phyloP scores from a whole-genome alignment of 2,888 invertebrate genomes.

The Leptinotarsa juncta region DNA sequence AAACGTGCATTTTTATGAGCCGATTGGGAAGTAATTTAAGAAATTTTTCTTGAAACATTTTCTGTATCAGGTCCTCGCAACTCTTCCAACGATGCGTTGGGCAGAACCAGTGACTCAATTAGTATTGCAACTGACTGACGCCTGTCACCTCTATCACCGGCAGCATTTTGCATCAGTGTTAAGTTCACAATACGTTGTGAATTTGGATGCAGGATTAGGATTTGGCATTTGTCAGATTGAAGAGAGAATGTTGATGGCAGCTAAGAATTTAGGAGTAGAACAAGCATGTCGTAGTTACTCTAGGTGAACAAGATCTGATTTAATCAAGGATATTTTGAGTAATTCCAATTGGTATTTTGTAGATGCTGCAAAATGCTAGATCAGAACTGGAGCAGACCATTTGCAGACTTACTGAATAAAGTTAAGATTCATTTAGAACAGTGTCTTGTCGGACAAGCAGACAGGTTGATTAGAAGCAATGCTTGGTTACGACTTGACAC shows the following conservation, averaged over 20 bases:
- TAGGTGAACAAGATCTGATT: conserved; percentile 22
- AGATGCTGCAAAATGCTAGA: conserved; percentile 63
- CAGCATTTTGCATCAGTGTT: conserved; percentile 83
- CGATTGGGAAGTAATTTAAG: not conserved
- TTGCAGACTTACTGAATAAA: conserved; percentile 69
- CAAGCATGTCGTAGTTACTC: conserved; percentile 85
- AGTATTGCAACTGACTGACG: conserved; percentile 83
- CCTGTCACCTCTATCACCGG: conserved; percentile 82
- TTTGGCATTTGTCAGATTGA: conserved; percentile 82
- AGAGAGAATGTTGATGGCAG: conserved; percentile 81
- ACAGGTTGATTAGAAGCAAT: conserved; percentile 73
- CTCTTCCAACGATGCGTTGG: conserved; percentile 84
- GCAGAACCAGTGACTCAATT: conserved; percentile 82
- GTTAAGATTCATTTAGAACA: conserved; percentile 77
- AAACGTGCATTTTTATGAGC: not conserved
- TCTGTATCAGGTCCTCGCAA: conserved; percentile 70
- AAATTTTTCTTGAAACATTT: not conserved
- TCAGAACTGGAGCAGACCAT: conserved; percentile 58
- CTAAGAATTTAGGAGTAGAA: conserved; percentile 83
- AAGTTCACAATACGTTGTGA: conserved; percentile 64
- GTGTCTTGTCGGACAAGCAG: conserved; percentile 77
- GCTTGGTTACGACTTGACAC: conserved; percentile 75
- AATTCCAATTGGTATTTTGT: conserved; percentile 2
- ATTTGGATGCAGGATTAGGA: conserved; percentile 77
- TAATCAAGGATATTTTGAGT: not conserved